These are phyloP conservation scores for Periparus ater DNA, from an alignment of 2,797 vertebrate species.

Conservation along the genomic window DNA sequence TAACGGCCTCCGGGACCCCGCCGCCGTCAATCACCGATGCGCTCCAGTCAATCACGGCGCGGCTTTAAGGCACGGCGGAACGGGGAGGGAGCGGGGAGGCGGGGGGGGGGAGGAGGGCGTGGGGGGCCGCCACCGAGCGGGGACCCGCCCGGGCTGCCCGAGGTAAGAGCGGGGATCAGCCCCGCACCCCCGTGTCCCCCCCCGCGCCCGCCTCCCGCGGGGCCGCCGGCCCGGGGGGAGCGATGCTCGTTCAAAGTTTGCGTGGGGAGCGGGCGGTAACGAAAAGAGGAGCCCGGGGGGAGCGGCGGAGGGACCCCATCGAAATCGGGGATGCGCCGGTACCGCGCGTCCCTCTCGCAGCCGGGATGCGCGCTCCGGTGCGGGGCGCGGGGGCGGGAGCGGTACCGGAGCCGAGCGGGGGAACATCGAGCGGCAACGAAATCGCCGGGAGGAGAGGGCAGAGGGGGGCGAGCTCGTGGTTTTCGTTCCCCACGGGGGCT, in stretches of 20 bases:
- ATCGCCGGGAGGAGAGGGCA: neutral
- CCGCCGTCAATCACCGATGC: conserved; percentile 62
- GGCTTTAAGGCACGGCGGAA: conserved; percentile 35
- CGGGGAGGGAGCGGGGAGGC: neutral
- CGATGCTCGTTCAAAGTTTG: neutral
- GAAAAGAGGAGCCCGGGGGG: neutral
- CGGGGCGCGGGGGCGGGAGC: neutral
- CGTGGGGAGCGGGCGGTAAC: neutral
- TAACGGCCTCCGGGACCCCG: conserved; percentile 79
- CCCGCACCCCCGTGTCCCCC: neutral
- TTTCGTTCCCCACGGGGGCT: neutral
- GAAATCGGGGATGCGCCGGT: neutral
- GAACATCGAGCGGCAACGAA: neutral
- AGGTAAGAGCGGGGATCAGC: conserved; percentile 23
- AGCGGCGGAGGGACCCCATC: neutral
- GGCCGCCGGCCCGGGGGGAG: neutral
- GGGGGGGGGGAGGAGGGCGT: neutral
- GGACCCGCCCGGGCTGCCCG: conserved; percentile 33
- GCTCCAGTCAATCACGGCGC: conserved; percentile 67
- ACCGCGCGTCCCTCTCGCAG: neutral
- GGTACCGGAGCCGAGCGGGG: neutral
- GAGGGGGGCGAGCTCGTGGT: neutral
- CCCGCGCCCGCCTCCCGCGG: neutral
- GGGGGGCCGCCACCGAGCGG: neutral
- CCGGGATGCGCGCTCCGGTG: neutral